Evolutionary conservation across 2,888 invertebrate genomes (phyloP), one percentile per base, ranked within the genome.

Genomic region (Drosophila paranaensis): DNA sequence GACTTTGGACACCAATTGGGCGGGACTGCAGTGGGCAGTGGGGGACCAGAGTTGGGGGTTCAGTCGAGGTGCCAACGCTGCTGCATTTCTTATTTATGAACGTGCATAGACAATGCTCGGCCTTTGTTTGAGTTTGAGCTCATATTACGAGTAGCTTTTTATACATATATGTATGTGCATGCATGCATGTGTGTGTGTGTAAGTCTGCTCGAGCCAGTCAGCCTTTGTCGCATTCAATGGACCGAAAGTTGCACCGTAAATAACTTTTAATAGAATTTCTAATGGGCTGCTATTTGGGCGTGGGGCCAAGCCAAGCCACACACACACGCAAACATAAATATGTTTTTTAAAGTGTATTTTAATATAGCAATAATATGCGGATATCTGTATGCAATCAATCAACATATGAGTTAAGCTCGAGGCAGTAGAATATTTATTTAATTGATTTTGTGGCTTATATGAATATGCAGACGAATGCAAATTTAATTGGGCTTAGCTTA

Each of bases 181-280:
- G 6, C n/a, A 9, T 4, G 14, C n/a, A n/a, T n/a, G 4, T n/a
- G 13, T 30, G 11, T 50, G 16, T 11, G 30, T 42, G 35, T 35
- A n/a, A 8, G 35, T 45, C 53, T 48, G 56, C 65, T 60, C 60
- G 46, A 56, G 20, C 27, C 43, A 43, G 43, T 39, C 56, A 30
- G 57, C 30, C 65, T 63, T 71, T 79, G 77, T 79, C 77, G 79
- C 86, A 87, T 79, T 82, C 86, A 89, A 85, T 88, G 77, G 77
- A 69, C 89, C 74, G 74, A 78, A 82, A 69, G 72, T 87, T 88
- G 82, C 60, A 64, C 64, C 70, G 83, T 80, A 88, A 86, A 89
- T 85, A 88, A 85, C 70, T 86, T 88, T 89, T 87, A 89, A 87
- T 89, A 89, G 87, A 87, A 87, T 87, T 89, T 88, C 74, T 85